These are phyloP conservation scores for Morpho deidamia DNA, from an alignment of 2,888 invertebrate genomes.

Conservation along the genomic window DNA sequence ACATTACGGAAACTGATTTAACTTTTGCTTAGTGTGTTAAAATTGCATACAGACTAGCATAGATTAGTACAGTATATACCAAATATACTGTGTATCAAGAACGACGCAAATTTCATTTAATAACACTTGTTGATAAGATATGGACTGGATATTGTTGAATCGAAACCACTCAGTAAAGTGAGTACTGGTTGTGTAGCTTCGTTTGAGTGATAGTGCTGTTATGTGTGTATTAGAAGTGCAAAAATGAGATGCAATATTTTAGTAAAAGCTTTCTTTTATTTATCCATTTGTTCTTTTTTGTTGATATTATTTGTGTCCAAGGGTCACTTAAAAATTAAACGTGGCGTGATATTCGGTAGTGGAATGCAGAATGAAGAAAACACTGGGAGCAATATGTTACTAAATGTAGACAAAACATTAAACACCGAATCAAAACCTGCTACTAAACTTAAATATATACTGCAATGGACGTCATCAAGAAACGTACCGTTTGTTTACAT, in stretches of 20 bases:
- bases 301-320: slow-evolving; percentile 15
- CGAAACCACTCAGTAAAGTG: no score
- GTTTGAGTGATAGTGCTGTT: neutral
- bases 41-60: no score
- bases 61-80: no score
- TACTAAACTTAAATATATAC: slow-evolving; percentile 37
- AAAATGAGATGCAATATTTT: slow-evolving; percentile 17
- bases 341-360: neutral
- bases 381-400: neutral
- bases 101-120: no score
- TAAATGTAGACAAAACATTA: neutral
- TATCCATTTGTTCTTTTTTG: slow-evolving; percentile 9
- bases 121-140: no score
- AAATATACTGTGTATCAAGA: no score
- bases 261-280: slow-evolving; percentile 16
- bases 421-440: neutral
- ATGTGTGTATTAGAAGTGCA: neutral
- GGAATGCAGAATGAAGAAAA: neutral
- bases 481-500: slow-evolving; percentile 43
- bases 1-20: no score
- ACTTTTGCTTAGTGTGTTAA: no score
- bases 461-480: slow-evolving; percentile 42
- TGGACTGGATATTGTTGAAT: no score
- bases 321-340: slow-evolving; percentile 3
- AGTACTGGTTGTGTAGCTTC: no score